phyloP scores from a whole-genome alignment of 1,140 invertebrate species.

The Zaprionus lachaisei region DNA sequence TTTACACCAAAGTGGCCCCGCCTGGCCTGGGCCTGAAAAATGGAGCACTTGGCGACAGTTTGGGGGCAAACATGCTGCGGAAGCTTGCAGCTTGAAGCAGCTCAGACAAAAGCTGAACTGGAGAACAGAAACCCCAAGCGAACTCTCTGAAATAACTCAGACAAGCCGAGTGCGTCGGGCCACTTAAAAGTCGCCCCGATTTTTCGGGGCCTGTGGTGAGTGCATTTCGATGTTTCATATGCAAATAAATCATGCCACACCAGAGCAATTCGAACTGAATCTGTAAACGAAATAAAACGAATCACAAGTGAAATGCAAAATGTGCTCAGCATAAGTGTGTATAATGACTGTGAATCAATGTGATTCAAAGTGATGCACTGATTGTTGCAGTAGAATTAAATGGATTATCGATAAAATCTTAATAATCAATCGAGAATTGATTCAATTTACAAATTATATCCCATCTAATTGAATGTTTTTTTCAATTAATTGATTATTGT shows the following conservation, averaged over 20 bases:
- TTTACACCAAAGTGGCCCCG: conserved; percentile 54
- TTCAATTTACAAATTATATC: no score
- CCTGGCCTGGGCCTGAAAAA: conserved; percentile 28
- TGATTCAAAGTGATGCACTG: background rate
- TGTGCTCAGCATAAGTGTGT: background rate
- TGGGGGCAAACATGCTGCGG: background rate
- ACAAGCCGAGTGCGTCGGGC: conserved; percentile 56
- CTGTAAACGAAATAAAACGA: background rate
- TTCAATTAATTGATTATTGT: no score
- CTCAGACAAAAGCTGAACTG: conserved; percentile 23
- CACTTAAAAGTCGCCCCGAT: conserved; percentile 75
- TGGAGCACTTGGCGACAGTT: conserved; percentile 77
- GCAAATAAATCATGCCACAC: conserved; percentile 74
- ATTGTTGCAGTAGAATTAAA: background rate
- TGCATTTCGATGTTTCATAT: conserved; percentile 82
- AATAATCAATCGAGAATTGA: background rate
- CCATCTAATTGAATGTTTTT: no score
- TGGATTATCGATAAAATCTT: background rate
- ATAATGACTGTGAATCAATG: conserved; percentile 14
- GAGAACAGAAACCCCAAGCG: conserved; percentile 28
- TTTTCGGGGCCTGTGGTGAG: conserved; percentile 55
- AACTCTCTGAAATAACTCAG: conserved; percentile 20
- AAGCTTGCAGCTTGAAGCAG: background rate
- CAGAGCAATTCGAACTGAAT: conserved; percentile 33
- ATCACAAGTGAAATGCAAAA: conserved; percentile 30